Conservation (phyloP, 1,140 invertebrate genomes). For the Conopomorpha cramerella region DNA sequence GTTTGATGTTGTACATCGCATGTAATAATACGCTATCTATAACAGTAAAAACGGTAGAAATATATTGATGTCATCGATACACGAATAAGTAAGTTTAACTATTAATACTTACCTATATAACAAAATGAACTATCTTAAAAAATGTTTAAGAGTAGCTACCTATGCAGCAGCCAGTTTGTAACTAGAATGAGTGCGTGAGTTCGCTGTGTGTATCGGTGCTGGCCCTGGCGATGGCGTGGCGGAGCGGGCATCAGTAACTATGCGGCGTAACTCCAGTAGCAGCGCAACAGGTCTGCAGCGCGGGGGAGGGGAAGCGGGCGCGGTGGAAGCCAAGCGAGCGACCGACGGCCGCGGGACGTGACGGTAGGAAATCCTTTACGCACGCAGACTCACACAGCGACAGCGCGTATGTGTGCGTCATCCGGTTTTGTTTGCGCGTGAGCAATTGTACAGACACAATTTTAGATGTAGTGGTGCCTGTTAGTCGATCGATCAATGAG, state of each 20-base stretch:
- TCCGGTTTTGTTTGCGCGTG: constrained; percentile 43
- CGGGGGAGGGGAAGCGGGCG: constrained; percentile 9
- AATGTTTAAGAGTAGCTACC: too few species aligned
- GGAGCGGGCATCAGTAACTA: constrained; percentile 54
- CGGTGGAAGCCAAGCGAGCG: too few species aligned
- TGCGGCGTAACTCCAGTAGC: constrained; percentile 58
- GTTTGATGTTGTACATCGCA: constrained; percentile 23
- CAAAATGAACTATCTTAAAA: too few species aligned
- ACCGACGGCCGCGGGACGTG: constrained; percentile 28
- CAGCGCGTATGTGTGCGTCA: constrained; percentile 28
- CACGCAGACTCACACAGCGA: constrained; percentile 33
- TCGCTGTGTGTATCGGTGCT: constrained; percentile 23
- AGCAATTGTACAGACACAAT: constrained; percentile 12
- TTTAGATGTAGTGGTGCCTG: constrained; percentile 27
- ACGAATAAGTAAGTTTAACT: too few species aligned
- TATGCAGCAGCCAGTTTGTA: too few species aligned
- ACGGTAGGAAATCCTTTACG: constrained; percentile 52
- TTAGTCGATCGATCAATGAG: constrained; percentile 58
- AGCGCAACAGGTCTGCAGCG: constrained; percentile 46
- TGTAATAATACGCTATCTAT: too few species aligned
- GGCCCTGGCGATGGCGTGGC: constrained; percentile 10
- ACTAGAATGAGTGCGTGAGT: too few species aligned
- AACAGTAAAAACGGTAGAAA: too few species aligned
- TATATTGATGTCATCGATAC: too few species aligned
- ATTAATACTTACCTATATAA: too few species aligned